Base-by-base conservation (phyloP, 2,797 vertebrate species). In the Siniperca obscura region DNA sequence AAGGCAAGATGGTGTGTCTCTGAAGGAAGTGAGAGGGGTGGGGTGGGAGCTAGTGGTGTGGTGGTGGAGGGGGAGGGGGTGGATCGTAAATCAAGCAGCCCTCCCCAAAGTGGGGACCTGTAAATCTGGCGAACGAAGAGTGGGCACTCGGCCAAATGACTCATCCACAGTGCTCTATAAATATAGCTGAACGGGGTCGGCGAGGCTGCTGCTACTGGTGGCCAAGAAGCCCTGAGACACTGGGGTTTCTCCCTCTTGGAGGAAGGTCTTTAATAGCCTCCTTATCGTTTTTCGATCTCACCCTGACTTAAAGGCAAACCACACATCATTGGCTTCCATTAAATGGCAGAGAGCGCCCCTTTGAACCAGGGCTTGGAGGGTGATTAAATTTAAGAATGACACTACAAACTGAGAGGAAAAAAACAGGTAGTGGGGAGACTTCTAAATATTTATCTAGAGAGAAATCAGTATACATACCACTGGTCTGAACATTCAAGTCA, bases 101-200 rank as follows among this genome's bases (percentile, higher is more conserved):
- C 86, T 81, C 86, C 85, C 71, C 83, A 86, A 91, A 91, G 89
- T 87, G 85, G 92, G 88, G 91, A 89, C 92, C 91, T 92, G 92
- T 95, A 94, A 93, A 96, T 94, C 89, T 92, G 94, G 94, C 86
- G 90, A 91, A 93, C 71, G 59, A 87, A 88, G 86, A 68, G 81
- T 57, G 88, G 94, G 94, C 94, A 85, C 80, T 21, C 14, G 57
- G 95, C 96, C 94, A 95, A 94, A 86, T 90, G 86, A 92, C 81
- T 89, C 91, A 92, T 92, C 90, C 83, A 53, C 86, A 70, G 91
- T 27, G 90, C 89, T 90, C 93, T 94, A 94, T 95, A 95, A 96
- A 95, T 95, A 96, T 93, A 92, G 91, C 81, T 17, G 30, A 46
- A 82, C 84, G 52, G 86, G 90, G 90, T 88, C 86, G 74, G 56